Evolutionary conservation across 1,140 invertebrate genomes (phyloP), one percentile per base, ranked within the genome.

Genomic region (Drosophila melanica): DNA sequence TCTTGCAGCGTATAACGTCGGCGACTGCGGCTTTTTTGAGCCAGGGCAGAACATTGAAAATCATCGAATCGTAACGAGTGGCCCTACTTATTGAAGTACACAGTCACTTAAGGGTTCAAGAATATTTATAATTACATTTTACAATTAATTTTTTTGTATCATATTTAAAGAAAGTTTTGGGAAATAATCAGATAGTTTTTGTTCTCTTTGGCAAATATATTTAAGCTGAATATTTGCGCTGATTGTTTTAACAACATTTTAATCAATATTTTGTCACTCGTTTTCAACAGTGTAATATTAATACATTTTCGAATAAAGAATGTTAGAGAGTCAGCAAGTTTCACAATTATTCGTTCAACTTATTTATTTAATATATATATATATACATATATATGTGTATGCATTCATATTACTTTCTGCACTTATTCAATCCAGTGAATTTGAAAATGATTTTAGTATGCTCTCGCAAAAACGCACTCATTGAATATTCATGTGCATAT

Each of bases 401-500:
- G 16, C 33, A 14, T 23, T 8, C 11, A 33, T 57, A 30, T 30
- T 58, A 44, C 14, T 58, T 58, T 30, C 55, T 45, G 41, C 55
- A 58, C 55, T 58, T 42, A 53, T 54, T 37, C 65, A 50, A 50
- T 51, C 37, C 65, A 51, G 57, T 60, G 57, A 14, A 51, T 68
- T 68, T 48, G 23, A 68, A 69, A 69, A 53, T 69, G 37, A 69
- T 58, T 68, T 60, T 68, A 9, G 48, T 59, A 51, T 42, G 42
- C 41, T 59, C 65, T 35, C 5, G 41, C 57, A 60, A 73, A 68
- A 73, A 73, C 65, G 70, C 70, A 73, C 70, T 54, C 71, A 79
- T 54, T 77, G 64, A 69, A 84, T 85, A 84, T 84, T 84, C 77
- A 85, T 74, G 16, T 35, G 42, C 16, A 58, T 64, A 75, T 70